phyloP scores from a whole-genome alignment of 2,888 invertebrate genomes.

The Ethmia dodecea region DNA sequence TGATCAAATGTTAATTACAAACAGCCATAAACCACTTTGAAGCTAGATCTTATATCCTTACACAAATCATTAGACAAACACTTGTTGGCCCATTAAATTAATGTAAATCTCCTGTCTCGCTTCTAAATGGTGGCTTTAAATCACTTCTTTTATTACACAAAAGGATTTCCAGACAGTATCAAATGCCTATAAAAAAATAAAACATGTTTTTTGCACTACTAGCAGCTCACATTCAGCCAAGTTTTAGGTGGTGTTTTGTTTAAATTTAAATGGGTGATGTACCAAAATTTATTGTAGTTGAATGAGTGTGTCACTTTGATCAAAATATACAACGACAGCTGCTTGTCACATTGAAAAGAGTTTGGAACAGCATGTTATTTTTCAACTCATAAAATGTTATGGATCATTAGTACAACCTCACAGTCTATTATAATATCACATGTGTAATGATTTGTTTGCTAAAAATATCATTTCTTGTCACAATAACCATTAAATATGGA shows the following conservation, averaged over 20 bases:
- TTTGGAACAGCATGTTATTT: slow-evolving; percentile 6
- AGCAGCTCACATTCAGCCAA: too few species aligned
- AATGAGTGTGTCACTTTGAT: slow-evolving; percentile 21
- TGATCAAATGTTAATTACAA: too few species aligned
- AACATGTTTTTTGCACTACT: too few species aligned
- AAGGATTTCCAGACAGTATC: background rate
- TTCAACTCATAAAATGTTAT: slow-evolving; percentile 7
- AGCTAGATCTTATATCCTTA: background rate
- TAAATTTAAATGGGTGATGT: too few species aligned
- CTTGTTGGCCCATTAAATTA: slow-evolving; percentile 10
- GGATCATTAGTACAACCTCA: slow-evolving; percentile 5
- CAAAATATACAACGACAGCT: slow-evolving; percentile 28
- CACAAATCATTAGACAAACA: background rate
- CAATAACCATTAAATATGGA: too few species aligned
- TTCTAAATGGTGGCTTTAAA: slow-evolving; percentile 9
- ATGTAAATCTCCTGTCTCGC: slow-evolving; percentile 5
- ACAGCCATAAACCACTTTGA: slow-evolving; percentile 1
- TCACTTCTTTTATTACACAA: slow-evolving; percentile 15
- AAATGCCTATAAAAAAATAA: background rate
- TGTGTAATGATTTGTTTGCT: too few species aligned
- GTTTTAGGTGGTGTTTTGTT: too few species aligned
- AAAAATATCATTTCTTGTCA: too few species aligned
- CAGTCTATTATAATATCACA: too few species aligned
- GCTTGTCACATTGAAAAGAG: slow-evolving; percentile 15
- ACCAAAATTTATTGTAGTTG: slow-evolving; percentile 1